Base-by-base conservation (phyloP, 2,113 vertebrate species). In the Sinocyclocheilus anshuiensis region DNA sequence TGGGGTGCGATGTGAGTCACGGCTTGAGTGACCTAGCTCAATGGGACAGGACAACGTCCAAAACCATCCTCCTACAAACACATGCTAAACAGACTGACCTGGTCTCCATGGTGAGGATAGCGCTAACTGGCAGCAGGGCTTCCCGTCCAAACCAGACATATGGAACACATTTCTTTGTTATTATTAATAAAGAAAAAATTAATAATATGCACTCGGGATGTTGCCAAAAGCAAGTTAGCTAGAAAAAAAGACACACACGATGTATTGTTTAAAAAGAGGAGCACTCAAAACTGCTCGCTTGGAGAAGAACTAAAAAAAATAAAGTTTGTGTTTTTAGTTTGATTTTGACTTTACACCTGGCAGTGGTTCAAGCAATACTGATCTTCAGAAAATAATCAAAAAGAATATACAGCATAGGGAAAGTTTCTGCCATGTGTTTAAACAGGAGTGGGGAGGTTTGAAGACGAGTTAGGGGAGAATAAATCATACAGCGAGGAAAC, bases 81-180 rank as follows among this genome's bases (percentile, higher is more conserved):
- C 81, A 74, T 55, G 81, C 65, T 72, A 81, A 79, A 65, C 65
- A 81, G 57, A 26, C 63, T 83, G 81, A 88, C 82, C 42, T 42
- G 42, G 42, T 42, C 42, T 42, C 42, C 91, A 26, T 89, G 90
- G 91, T 89, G 93, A 93, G 92, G 91, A 92, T 86, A 92, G 91
- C 87, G 89, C 89, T 90, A 92, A 88, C 72, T 86, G 83, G 86
- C 77, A 69, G 39, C 81, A 45, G 42, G 57, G 91, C 91, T 92
- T 92, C 91, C 92, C 90, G 90, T 92, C 88, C 92, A 92, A 92
- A 89, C 90, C 86, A 86, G 89, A 92, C 95, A 95, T 94, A 94
- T 95, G 94, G 94, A 94, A 95, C 88, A 89, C 72, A 93, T 95
- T 94, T 94, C 90, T 91, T 89, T 94, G 93, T 94, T 95, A 93